Conservation (phyloP, 2,113 vertebrate genomes). For the Marmota flaviventris region DNA sequence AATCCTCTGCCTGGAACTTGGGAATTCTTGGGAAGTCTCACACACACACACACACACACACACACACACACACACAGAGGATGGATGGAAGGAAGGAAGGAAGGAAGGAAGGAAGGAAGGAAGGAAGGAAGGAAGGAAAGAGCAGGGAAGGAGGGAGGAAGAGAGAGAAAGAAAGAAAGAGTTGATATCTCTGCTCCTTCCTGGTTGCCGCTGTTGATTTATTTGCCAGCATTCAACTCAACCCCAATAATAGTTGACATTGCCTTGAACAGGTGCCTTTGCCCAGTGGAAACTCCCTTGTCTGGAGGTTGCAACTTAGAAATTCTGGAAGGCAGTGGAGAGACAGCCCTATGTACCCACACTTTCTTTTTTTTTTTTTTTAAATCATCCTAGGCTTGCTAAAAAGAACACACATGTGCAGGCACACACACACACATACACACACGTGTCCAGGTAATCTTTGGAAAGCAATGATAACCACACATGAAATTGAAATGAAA, state of each 20-base stretch:
- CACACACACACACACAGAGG: too few relatives aligned
- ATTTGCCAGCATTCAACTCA: slow-evolving; percentile 70
- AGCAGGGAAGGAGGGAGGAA: too few relatives aligned
- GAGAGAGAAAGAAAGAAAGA: too few relatives aligned
- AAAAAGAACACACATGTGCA: slow-evolving; percentile 27
- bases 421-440: not conserved
- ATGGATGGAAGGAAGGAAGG: too few relatives aligned
- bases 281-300: slow-evolving; percentile 70
- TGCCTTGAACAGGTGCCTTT: slow-evolving; percentile 66
- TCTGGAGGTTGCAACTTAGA: not conserved
- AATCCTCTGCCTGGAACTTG: too few relatives aligned
- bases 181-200: too few relatives aligned
- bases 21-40: too few relatives aligned
- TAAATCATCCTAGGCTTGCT: slow-evolving; percentile 70
- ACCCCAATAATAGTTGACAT: slow-evolving; percentile 61
- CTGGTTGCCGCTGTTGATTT: not conserved
- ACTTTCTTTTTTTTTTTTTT: not conserved
- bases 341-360: slow-evolving; percentile 52
- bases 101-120: too few relatives aligned
- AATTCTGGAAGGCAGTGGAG: not conserved
- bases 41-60: too few relatives aligned
- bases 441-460: slow-evolving; percentile 11
- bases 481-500: slow-evolving; percentile 75
- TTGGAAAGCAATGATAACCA: slow-evolving; percentile 74
- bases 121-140: too few relatives aligned